Evolutionary conservation across 2,797 vertebrate species (phyloP).

Genomic region (Falco concolor): DNA sequence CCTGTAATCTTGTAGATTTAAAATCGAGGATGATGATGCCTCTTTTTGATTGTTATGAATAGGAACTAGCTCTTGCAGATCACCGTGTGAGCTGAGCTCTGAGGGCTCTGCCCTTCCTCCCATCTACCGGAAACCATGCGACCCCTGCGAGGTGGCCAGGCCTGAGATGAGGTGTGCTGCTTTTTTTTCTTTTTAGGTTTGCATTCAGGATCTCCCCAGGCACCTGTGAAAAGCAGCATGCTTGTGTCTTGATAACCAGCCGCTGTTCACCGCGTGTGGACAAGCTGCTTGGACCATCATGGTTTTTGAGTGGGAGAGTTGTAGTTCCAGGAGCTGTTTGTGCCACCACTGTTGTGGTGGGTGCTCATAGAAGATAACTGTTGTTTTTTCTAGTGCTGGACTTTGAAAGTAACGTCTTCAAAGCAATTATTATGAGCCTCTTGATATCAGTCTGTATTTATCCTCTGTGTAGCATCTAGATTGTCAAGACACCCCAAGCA

Average conservation of each 20-base stretch:
- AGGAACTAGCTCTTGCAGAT: neutral
- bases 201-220: neutral
- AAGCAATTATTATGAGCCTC: neutral
- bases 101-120: neutral
- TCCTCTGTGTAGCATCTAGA: neutral
- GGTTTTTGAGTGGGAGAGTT: neutral
- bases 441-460: neutral
- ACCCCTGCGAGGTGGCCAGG: neutral
- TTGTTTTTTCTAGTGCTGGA: neutral
- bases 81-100: neutral
- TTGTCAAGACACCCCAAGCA: neutral
- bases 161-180: too few species aligned
- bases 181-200: neutral
- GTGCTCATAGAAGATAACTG: neutral
- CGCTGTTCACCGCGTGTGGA: neutral
- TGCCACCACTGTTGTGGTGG: neutral
- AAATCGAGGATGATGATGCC: neutral
- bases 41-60: neutral
- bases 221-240: neutral
- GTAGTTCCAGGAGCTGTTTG: neutral
- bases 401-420: neutral
- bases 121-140: fast-evolving
- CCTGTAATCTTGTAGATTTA: neutral
- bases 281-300: neutral
- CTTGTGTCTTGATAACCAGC: neutral